These are phyloP conservation scores for Dryobota labecula DNA, from an alignment of 2,888 invertebrate species.

Conservation along the genomic window DNA sequence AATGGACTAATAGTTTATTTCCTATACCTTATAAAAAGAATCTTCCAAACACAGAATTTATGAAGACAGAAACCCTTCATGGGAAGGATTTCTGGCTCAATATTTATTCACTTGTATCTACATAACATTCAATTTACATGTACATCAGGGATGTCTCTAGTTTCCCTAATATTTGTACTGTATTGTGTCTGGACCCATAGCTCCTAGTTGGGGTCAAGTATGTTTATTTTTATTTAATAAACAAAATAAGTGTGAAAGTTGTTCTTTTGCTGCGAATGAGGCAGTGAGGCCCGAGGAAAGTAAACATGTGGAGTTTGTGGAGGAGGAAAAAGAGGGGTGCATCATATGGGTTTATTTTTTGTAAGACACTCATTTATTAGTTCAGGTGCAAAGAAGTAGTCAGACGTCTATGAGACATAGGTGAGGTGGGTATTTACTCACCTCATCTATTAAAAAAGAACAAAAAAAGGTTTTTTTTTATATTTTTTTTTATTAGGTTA, in stretches of 20 bases:
- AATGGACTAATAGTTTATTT: background rate
- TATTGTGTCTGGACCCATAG: conserved; percentile 40
- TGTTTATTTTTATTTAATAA: conserved; percentile 52
- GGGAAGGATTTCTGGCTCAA: background rate
- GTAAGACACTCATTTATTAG: background rate
- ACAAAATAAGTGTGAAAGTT: conserved; percentile 58
- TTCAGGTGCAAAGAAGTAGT: background rate
- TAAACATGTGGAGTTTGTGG: conserved; percentile 23
- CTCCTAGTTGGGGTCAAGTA: conserved; percentile 38
- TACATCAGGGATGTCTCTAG: conserved; percentile 37
- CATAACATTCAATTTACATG: conserved; percentile 25
- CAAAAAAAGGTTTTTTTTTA: no score
- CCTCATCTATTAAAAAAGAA: no score
- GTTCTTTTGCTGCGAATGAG: conserved; percentile 25
- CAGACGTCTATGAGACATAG: background rate
- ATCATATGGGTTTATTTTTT: background rate
- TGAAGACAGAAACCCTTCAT: background rate
- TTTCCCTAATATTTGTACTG: conserved; percentile 47
- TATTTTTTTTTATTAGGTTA: no score
- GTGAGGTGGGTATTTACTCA: no score
- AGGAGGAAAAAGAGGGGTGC: conserved; percentile 15
- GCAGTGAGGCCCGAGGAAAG: conserved; percentile 36
- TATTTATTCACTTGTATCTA: conserved; percentile 19
- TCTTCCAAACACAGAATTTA: background rate
- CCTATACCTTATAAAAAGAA: no score